A percentile compares a stretch with the other conserved stretches of the same genome.
Evolutionary conservation across 2,888 invertebrate genomes (phyloP).

Genomic region (Trichogramma evanescens): DNA sequence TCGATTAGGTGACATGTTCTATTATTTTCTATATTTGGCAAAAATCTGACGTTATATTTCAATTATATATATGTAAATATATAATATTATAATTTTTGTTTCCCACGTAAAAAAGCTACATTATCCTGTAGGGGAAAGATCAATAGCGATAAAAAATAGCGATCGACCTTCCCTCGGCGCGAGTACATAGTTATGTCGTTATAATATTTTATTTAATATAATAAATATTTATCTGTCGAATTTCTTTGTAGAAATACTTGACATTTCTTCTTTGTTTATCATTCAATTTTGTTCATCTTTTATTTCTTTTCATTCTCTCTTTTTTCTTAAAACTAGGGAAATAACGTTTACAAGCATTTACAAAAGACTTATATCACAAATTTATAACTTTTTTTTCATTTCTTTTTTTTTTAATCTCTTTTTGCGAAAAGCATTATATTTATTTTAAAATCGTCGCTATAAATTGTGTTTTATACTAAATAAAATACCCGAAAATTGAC

Average conservation of each 20-base stretch:
- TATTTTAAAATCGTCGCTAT: not conserved
- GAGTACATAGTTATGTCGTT: conserved; percentile 29
- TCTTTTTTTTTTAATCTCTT: conserved; percentile 11
- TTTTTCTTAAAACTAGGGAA: conserved; percentile 32
- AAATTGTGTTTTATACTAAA: not conserved
- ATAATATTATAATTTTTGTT: conserved; percentile 24
- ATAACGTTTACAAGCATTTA: conserved; percentile 47
- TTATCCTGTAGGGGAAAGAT: conserved; percentile 18
- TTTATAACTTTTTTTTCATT: conserved; percentile 35
- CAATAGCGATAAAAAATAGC: conserved; percentile 14
- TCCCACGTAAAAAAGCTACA: conserved; percentile 45
- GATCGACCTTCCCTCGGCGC: conserved; percentile 32
- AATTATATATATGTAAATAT: not conserved
- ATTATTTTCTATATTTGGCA: conserved; percentile 43
- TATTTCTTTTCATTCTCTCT: conserved; percentile 24
- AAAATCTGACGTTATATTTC: conserved; percentile 35
- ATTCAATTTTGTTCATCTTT: conserved; percentile 29
- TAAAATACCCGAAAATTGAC: conserved; percentile 8
- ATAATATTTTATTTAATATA: too few relatives aligned
- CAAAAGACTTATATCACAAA: conserved; percentile 47
- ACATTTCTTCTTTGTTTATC: conserved; percentile 1
- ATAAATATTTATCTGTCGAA: not conserved
- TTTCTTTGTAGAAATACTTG: conserved; percentile 6
- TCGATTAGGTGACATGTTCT: too few relatives aligned
- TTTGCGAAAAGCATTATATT: conserved; percentile 20